Conservation (phyloP, 2,797 vertebrate species). For the Champsocephalus gunnari region DNA sequence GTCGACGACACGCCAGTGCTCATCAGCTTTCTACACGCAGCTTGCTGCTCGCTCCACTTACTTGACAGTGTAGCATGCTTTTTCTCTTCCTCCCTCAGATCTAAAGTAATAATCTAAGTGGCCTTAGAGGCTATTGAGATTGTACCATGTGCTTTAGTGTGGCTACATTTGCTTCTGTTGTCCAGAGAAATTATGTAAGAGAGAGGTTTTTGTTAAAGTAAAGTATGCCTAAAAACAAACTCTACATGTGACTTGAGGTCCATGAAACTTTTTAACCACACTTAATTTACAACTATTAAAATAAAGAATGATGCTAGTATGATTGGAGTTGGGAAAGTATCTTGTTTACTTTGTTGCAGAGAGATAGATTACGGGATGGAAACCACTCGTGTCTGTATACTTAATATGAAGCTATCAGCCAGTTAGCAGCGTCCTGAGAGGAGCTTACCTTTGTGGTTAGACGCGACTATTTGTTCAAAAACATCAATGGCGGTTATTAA, state of each 20-base stretch:
- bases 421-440: too few species aligned
- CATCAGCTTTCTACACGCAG: conserved; percentile 50
- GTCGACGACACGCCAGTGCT: conserved; percentile 22
- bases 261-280: background rate
- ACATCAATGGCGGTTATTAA: too few species aligned
- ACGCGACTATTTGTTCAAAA: too few species aligned
- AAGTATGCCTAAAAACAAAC: background rate
- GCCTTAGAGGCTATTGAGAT: conserved; percentile 42
- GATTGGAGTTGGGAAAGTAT: too few species aligned
- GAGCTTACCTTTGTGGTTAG: too few species aligned
- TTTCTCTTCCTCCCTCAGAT: conserved; percentile 10
- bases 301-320: background rate
- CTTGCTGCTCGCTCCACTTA: conserved; percentile 42
- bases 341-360: too few species aligned
- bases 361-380: too few species aligned
- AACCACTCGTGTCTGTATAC: too few species aligned
- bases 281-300: background rate
- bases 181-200: background rate
- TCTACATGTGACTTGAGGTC: background rate
- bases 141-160: conserved; percentile 29
- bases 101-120: conserved; percentile 48
- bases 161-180: conserved; percentile 28
- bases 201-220: background rate
- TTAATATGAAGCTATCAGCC: too few species aligned
- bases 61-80: conserved; percentile 27